Conservation (phyloP, 2,888 invertebrate species). For the Lagria hirta region DNA sequence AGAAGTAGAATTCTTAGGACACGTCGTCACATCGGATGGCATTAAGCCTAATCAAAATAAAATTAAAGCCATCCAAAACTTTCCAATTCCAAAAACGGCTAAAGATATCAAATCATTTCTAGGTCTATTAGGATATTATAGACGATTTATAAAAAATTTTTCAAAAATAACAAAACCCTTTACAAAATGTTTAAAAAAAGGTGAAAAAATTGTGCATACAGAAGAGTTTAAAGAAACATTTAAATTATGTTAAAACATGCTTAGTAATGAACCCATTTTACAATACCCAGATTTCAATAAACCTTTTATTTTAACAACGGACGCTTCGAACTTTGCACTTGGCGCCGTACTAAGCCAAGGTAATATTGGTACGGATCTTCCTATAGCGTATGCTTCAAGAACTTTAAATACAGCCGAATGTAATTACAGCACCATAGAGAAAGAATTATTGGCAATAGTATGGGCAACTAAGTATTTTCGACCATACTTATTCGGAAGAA, state of each 20-base stretch:
- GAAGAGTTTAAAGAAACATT: slow-evolving; percentile 27
- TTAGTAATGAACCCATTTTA: slow-evolving; percentile 27
- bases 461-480: slow-evolving; percentile 7
- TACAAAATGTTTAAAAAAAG: slow-evolving; percentile 1
- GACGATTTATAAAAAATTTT: slow-evolving; percentile 3
- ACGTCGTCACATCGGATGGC: background rate
- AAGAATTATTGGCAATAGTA: slow-evolving; percentile 10
- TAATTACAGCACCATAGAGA: slow-evolving; percentile 8
- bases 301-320: slow-evolving; percentile 39
- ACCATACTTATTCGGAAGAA: slow-evolving; percentile 10
- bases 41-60: background rate
- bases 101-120: background rate
- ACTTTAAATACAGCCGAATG: slow-evolving; percentile 2
- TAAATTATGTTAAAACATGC: slow-evolving; percentile 29
- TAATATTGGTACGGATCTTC: background rate
- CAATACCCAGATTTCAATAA: slow-evolving; percentile 41
- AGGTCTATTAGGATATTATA: slow-evolving; percentile 1
- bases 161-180: background rate
- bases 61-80: slow-evolving; percentile 1
- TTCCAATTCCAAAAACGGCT: background rate
- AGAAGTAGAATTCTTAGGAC: background rate
- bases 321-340: slow-evolving; percentile 36
- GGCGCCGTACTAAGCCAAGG: slow-evolving; percentile 39
- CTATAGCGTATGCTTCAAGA: slow-evolving; percentile 1
- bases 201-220: slow-evolving; percentile 5